A percentile compares a stretch with the other conserved stretches of the same genome.
Evolutionary conservation across 92 coral and sea anemone species (phyloP).

Genomic region (Muricea muricata): DNA sequence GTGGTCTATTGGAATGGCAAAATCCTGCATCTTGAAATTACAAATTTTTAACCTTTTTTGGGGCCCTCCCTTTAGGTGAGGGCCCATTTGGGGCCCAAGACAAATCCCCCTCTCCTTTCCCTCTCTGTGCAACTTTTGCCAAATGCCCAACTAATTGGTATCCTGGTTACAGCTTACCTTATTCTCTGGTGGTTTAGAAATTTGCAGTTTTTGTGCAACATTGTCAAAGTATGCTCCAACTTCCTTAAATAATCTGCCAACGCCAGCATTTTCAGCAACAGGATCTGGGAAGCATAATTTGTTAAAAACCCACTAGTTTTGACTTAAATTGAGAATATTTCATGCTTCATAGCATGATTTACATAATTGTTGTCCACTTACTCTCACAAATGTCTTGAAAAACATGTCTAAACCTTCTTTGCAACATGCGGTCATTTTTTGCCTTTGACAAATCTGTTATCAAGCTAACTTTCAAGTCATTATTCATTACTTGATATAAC

Average conservation of each 20-base stretch:
- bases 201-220: conserved; percentile 52
- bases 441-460: not conserved
- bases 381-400: not conserved
- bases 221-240: conserved; percentile 70
- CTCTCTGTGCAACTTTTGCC: not conserved
- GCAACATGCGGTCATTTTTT: not conserved
- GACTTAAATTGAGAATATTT: too few relatives aligned
- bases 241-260: conserved; percentile 59
- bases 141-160: not conserved
- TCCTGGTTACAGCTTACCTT: conserved; percentile 50
- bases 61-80: too few relatives aligned
- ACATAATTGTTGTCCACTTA: not conserved
- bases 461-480: not conserved
- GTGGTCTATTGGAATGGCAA: too few relatives aligned
- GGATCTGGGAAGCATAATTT: not conserved
- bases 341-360: too few relatives aligned
- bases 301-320: too few relatives aligned
- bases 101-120: not conserved
- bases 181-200: conserved; percentile 46
- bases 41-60: too few relatives aligned
- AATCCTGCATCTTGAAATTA: too few relatives aligned
- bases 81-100: too few relatives aligned
- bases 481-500: not conserved
- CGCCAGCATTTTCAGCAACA: conserved; percentile 5
- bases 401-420: conserved; percentile 27